Percentiles rank a stretch among this genome's conserved stretches.
Conservation (phyloP, 92 coral and sea anemone species). For the Meandrina meandrites region DNA sequence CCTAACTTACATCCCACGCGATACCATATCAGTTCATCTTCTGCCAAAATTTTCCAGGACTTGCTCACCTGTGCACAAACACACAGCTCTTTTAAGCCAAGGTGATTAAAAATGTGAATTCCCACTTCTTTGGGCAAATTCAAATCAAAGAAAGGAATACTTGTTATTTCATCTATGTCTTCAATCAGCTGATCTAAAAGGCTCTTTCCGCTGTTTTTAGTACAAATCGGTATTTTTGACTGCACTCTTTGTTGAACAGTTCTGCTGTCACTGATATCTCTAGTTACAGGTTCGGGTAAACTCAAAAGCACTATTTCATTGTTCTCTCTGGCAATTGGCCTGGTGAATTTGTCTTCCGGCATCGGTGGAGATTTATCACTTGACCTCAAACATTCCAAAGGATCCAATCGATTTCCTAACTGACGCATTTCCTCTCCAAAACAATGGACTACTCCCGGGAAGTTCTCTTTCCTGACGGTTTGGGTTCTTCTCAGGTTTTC, state of each 20-base stretch:
- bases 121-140: slow-evolving; percentile 90
- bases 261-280: background rate
- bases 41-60: slow-evolving; percentile 82
- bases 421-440: slow-evolving; percentile 23
- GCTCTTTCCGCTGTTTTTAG: slow-evolving; percentile 28
- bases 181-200: slow-evolving; percentile 82
- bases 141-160: slow-evolving; percentile 89
- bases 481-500: background rate
- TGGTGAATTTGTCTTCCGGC: background rate
- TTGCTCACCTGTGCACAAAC: slow-evolving; percentile 82
- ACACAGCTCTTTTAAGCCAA: slow-evolving; percentile 75
- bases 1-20: slow-evolving; percentile 60
- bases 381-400: background rate
- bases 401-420: background rate
- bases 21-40: slow-evolving; percentile 89
- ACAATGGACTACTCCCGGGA: background rate
- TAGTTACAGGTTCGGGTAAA: slow-evolving; percentile 54
- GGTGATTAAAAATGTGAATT: slow-evolving; percentile 68
- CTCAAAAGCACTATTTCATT: slow-evolving; percentile 41
- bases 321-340: background rate
- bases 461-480: background rate
- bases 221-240: background rate
- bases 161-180: slow-evolving; percentile 90
- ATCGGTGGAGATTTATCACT: background rate
- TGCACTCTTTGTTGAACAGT: background rate